Percentiles rank a stretch among this genome's conserved stretches.
These are phyloP conservation scores for Carposina sasakii DNA, from an alignment of 1,140 invertebrate genomes.

Conservation along the genomic window DNA sequence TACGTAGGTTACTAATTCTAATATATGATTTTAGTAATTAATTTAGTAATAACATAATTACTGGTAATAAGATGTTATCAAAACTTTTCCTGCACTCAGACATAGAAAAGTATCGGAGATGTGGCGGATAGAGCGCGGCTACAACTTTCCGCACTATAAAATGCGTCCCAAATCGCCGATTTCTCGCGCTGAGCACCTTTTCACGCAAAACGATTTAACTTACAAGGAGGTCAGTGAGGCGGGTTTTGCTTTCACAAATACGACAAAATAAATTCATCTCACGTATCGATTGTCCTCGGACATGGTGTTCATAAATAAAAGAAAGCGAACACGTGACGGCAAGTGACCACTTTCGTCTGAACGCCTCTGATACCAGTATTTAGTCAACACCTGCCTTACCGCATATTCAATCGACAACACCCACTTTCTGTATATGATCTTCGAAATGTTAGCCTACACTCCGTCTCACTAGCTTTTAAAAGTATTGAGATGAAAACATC, in stretches of 20 bases:
- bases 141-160: conserved; percentile 48
- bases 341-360: conserved; percentile 34
- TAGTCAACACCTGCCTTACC: too few relatives aligned
- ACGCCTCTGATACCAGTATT: neutral
- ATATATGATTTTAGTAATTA: too few relatives aligned
- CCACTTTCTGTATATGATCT: too few relatives aligned
- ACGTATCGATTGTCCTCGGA: conserved; percentile 69
- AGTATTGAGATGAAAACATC: too few relatives aligned
- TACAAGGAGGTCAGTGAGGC: conserved; percentile 65
- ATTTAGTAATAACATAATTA: too few relatives aligned
- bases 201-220: conserved; percentile 64
- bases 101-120: too few relatives aligned
- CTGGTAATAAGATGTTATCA: too few relatives aligned
- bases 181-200: conserved; percentile 63
- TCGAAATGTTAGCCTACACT: too few relatives aligned
- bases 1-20: too few relatives aligned
- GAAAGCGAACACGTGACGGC: conserved; percentile 60
- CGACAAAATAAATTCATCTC: conserved; percentile 72
- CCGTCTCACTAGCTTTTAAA: too few relatives aligned
- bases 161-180: conserved; percentile 62
- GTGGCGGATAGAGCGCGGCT: conserved; percentile 10
- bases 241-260: conserved; percentile 71
- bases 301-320: conserved; percentile 62
- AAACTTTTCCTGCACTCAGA: too few relatives aligned
- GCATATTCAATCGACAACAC: too few relatives aligned